Evolutionary conservation across 1,140 invertebrate genomes (phyloP).

Genomic region (Bacillus rossius): DNA sequence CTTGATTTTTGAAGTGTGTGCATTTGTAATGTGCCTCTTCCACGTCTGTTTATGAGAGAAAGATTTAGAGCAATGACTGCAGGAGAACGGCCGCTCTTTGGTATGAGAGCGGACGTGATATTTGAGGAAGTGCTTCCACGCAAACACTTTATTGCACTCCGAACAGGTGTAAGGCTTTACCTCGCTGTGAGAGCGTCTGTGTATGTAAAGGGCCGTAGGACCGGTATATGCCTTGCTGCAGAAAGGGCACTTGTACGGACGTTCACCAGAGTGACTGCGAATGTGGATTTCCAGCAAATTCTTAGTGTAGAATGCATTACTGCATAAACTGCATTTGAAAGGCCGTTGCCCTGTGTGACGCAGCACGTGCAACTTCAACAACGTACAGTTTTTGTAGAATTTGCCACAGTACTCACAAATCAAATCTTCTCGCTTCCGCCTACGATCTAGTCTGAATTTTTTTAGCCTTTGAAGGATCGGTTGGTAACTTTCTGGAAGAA

Average conservation of each 20-base stretch:
- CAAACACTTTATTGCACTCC: slow-evolving; percentile 4
- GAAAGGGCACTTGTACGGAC: slow-evolving; percentile 5
- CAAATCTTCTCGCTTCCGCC: no score
- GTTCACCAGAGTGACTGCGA: slow-evolving; percentile 10
- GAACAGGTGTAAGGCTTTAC: background rate
- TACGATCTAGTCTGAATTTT: no score
- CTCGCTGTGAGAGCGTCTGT: background rate
- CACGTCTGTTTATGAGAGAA: background rate
- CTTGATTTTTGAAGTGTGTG: no score
- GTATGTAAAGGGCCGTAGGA: slow-evolving; percentile 9
- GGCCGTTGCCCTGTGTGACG: slow-evolving; percentile 78
- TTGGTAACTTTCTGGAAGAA: background rate
- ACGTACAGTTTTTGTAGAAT: slow-evolving; percentile 26
- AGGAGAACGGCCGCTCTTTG: background rate
- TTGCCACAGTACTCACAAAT: slow-evolving; percentile 9
- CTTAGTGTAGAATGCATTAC: slow-evolving; percentile 18
- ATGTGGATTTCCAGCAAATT: slow-evolving; percentile 6
- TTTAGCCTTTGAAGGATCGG: no score
- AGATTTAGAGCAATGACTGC: background rate
- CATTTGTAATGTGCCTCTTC: no score
- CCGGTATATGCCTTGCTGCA: slow-evolving; percentile 12
- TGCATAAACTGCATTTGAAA: slow-evolving; percentile 65
- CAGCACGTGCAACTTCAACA: slow-evolving; percentile 68
- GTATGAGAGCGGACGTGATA: slow-evolving; percentile 2
- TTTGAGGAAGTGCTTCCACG: background rate